phyloP scores from a whole-genome alignment of 2,113 vertebrate genomes.

The Crypturellus undulatus region DNA sequence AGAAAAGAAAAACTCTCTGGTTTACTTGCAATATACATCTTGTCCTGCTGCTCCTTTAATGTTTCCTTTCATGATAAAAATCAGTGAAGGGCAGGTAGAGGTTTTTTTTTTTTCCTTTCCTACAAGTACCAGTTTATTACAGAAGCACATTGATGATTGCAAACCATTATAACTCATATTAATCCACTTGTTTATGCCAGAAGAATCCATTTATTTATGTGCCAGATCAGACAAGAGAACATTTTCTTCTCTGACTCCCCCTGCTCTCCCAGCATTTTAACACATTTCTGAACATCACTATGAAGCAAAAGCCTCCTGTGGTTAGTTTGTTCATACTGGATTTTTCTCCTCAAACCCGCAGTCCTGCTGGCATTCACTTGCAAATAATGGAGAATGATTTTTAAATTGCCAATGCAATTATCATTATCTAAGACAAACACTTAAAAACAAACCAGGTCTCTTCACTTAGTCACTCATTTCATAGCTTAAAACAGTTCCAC shows the following conservation, averaged over 20 bases:
- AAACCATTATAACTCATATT: slow-evolving; percentile 40
- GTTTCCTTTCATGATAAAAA: slow-evolving; percentile 78
- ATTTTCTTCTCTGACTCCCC: slow-evolving; percentile 16
- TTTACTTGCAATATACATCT: slow-evolving; percentile 82
- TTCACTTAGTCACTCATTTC: slow-evolving; percentile 48
- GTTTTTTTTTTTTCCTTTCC: not conserved
- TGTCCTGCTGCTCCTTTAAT: slow-evolving; percentile 81
- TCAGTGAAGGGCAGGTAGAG: slow-evolving; percentile 79
- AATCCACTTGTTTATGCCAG: slow-evolving; percentile 47
- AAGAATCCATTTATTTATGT: slow-evolving; percentile 48
- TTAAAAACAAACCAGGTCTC: slow-evolving; percentile 39
- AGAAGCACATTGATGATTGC: slow-evolving; percentile 20
- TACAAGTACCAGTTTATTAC: slow-evolving; percentile 19
- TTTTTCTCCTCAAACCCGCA: not conserved
- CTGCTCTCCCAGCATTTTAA: slow-evolving; percentile 36
- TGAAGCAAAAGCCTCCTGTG: slow-evolving; percentile 2
- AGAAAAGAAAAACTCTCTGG: slow-evolving; percentile 82
- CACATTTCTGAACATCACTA: not conserved
- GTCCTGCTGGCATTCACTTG: slow-evolving; percentile 8
- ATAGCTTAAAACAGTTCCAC: slow-evolving; percentile 16
- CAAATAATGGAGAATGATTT: slow-evolving; percentile 46
- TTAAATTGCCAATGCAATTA: not conserved
- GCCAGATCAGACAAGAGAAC: slow-evolving; percentile 3
- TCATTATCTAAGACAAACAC: slow-evolving; percentile 1
- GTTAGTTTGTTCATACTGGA: slow-evolving; percentile 8